Percentiles rank a stretch among this genome's conserved stretches.
Conservation (phyloP, 1,140 invertebrate species). For the Diuraphis noxia region DNA sequence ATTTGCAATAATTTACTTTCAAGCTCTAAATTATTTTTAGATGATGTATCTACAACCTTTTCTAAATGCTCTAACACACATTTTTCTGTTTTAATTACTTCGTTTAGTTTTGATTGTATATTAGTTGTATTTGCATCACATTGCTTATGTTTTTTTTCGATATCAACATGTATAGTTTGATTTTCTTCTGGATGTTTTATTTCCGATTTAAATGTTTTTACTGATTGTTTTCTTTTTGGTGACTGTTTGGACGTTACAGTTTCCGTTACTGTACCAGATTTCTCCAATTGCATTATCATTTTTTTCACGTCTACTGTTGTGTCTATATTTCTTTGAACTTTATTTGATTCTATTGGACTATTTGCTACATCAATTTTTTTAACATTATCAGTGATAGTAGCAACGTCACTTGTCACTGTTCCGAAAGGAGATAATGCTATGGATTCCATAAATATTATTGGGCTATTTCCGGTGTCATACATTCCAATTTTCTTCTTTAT, state of each 20-base stretch:
- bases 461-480: conserved; percentile 62
- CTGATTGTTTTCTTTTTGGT: neutral
- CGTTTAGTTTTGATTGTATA: conserved; percentile 55
- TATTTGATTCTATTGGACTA: conserved; percentile 59
- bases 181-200: neutral
- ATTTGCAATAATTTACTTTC: conserved; percentile 55
- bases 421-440: conserved; percentile 60
- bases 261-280: neutral
- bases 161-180: neutral
- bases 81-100: conserved; percentile 57
- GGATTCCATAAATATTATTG: conserved; percentile 60
- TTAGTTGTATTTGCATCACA: neutral
- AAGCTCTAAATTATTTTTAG: conserved; percentile 60
- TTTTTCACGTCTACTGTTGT: conserved; percentile 10
- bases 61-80: conserved; percentile 57
- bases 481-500: conserved; percentile 58
- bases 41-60: conserved; percentile 57
- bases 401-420: conserved; percentile 62
- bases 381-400: conserved; percentile 62
- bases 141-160: neutral
- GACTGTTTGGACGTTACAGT: neutral
- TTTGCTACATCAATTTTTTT: conserved; percentile 62
- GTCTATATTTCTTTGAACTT: neutral
- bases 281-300: conserved; percentile 24
- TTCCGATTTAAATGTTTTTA: neutral